Evolutionary conservation across 2,113 vertebrate genomes (phyloP), one percentile per base, ranked within the genome.

Genomic region (Orientallactaga bullata): DNA sequence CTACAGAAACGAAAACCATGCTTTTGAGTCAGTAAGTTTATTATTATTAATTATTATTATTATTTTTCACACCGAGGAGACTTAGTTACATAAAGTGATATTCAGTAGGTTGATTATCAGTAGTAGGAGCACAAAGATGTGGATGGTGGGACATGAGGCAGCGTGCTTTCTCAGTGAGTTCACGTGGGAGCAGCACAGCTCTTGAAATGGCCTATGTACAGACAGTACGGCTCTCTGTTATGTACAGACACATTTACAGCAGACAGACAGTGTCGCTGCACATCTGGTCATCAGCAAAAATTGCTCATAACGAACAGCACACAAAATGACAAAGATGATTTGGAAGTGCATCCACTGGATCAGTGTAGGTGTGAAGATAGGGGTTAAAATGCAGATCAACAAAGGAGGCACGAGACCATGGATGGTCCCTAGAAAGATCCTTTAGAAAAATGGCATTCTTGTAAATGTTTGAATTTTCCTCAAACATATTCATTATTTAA

Each of bases 21-120:
- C 35, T 90, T 65, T 5, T 37, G 93, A 93, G 93, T 91, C 85
- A 58, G 81, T 98, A 98, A 98, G 98, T 98, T 98, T 98, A 98
- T 98, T 98, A 98, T 99, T 97, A 96, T 98, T 98, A 98, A 98
- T 98, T 98, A 98, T 99, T 97, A 96, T 98, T 98, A 98, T 99
- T 98, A 98, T 99, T 98, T 97, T 97, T 96, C 96, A 98, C 97
- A 98, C 94, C 60, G 76, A 97, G 97, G 97, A 97, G 96, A 97
- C 94, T 99, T 97, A 97, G 97, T 98, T 99, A 99, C 98, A 98
- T 98, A 97, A 97, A 98, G 97, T 98, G 96, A 96, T 94, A 98
- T 91, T 98, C 98, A 98, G 98, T 98, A 98, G 98, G 97, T 97
- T 98, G 96, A 97, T 98, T 97, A 98, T 94, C 97, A 98, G 97